Percentiles rank a stretch among this genome's conserved stretches.
phyloP scores from a whole-genome alignment of 2,888 invertebrate species.

The Dyspetes luteomarginatus region DNA sequence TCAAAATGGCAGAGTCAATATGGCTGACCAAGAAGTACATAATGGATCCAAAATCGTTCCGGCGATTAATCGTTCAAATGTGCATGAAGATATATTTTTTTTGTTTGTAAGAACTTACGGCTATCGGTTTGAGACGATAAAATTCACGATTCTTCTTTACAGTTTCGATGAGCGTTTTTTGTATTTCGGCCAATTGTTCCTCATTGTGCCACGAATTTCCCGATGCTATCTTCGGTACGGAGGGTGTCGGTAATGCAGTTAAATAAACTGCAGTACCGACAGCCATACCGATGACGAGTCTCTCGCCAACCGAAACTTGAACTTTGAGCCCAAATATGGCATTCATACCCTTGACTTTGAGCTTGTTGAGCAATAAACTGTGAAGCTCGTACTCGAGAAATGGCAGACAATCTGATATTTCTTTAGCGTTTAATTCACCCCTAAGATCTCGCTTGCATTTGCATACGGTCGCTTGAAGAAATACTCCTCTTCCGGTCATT shows the following conservation, averaged over 20 bases:
- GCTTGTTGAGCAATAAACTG: constrained; percentile 93
- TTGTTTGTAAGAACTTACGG: constrained; percentile 50
- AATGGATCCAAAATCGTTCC: background rate
- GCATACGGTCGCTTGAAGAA: constrained; percentile 90
- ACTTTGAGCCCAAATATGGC: constrained; percentile 94
- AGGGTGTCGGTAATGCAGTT: constrained; percentile 90
- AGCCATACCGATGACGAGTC: constrained; percentile 94
- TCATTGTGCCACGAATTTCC: constrained; percentile 88
- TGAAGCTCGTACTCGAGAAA: constrained; percentile 98
- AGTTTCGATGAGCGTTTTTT: constrained; percentile 88
- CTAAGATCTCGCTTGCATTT: constrained; percentile 91
- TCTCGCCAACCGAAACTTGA: constrained; percentile 91
- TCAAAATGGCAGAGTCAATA: background rate
- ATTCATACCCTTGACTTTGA: constrained; percentile 97
- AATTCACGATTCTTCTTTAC: constrained; percentile 89
- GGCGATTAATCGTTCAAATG: background rate
- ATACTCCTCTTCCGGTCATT: constrained; percentile 88
- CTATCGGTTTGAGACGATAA: constrained; percentile 85
- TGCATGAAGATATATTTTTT: background rate
- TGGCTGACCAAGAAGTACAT: background rate
- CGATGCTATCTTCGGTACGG: constrained; percentile 89
- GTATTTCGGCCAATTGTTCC: constrained; percentile 87
- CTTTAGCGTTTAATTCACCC: constrained; percentile 94
- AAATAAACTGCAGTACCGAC: constrained; percentile 94
- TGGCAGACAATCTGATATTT: constrained; percentile 97